Evolutionary conservation across 2,797 vertebrate species (phyloP).

Genomic region (Megaceryle alcyon): DNA sequence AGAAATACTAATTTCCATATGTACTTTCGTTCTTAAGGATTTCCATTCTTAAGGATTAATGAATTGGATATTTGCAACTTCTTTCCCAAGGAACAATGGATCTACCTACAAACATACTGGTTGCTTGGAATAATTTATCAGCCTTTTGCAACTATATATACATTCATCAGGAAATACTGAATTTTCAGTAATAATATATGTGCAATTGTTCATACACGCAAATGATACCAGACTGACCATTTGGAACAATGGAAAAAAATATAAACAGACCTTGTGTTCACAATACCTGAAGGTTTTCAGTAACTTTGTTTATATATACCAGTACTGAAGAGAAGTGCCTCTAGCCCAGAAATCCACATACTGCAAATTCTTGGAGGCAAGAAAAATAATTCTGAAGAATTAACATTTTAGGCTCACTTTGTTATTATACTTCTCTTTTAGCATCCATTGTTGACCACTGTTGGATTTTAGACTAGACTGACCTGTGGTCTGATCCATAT

Average conservation of each 20-base stretch:
- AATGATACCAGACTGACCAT: background rate
- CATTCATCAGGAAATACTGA: background rate
- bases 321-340: background rate
- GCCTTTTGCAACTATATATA: background rate
- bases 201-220: background rate
- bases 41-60: background rate
- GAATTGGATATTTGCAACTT: background rate
- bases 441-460: rapidly evolving
- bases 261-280: background rate
- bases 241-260: background rate
- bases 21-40: background rate
- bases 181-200: background rate
- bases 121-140: background rate
- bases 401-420: background rate
- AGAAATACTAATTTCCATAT: background rate
- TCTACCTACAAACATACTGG: background rate
- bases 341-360: background rate
- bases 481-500: background rate
- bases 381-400: background rate
- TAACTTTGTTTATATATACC: background rate
- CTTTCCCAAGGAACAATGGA: background rate
- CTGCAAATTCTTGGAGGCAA: background rate
- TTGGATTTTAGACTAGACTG: background rate
- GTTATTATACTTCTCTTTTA: background rate
- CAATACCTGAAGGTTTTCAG: background rate